Evolutionary conservation across 23 tunicate species (phyloP).

Genomic region (Phallusia fumigata): DNA sequence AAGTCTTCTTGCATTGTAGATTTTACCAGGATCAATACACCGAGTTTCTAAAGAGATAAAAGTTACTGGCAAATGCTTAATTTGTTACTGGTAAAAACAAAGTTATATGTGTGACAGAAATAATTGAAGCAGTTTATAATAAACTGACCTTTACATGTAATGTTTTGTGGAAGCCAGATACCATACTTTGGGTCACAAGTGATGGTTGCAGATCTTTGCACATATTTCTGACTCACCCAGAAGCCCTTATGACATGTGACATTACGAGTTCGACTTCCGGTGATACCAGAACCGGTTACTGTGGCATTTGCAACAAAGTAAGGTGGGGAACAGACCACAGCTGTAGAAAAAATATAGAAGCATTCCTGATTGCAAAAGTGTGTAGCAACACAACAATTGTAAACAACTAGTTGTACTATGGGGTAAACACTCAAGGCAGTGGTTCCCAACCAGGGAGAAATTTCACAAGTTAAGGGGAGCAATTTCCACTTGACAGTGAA

Average conservation of each 20-base stretch:
- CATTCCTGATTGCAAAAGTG: no score
- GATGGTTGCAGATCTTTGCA: not conserved
- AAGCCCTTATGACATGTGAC: constrained; percentile 51
- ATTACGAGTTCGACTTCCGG: constrained; percentile 29
- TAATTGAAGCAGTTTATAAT: no score
- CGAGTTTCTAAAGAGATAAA: not conserved
- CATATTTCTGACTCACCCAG: constrained; percentile 47
- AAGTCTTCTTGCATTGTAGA: constrained; percentile 7
- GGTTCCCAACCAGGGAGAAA: no score
- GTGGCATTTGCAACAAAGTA: constrained; percentile 45
- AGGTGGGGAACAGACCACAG: constrained; percentile 28
- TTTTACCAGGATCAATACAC: constrained; percentile 27
- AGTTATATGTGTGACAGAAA: no score
- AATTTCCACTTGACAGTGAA: no score
- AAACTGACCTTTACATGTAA: constrained; percentile 57
- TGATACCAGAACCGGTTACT: constrained; percentile 24
- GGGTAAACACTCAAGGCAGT: no score
- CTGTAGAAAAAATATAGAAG: constrained; percentile 28
- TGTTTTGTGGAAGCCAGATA: constrained; percentile 36
- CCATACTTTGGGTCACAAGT: constrained; percentile 43
- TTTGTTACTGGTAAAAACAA: no score
- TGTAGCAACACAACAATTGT: no score
- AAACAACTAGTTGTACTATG: no score
- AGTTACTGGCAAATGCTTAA: no score
- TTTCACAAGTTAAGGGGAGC: no score